Evolutionary conservation across 1,140 invertebrate genomes (phyloP), one percentile per base, ranked within the genome.

Genomic region (Maniola jurtina): DNA sequence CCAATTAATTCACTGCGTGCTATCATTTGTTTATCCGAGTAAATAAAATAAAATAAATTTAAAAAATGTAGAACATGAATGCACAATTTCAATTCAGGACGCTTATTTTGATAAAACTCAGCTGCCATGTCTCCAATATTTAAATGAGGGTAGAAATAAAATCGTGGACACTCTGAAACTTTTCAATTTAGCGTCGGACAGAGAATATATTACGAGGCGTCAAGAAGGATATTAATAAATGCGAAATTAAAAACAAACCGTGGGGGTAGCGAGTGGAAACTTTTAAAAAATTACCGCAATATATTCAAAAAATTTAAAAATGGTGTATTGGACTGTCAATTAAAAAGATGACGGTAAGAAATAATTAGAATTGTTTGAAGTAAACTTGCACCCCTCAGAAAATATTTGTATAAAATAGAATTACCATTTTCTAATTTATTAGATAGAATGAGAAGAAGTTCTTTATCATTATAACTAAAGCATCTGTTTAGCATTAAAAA

Each of bases 121-220:
- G 16, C 13, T 7, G 6, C 33, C 0, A 38, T 10, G 6, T 52
- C 13, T 50, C 59, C 14, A 47, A 48, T 61, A 61, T 61, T 61
- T 38, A 61, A 61, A 61, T 61, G 45, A 61, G 59, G 59, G 59
- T 61, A 61, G 42, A 60, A 60, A 60, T 60, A 47, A 60, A 60
- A 60, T 34, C 58, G 42, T 13, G 58, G 45, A 61, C 59, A 61
- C 42, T 61, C 59, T n/a, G 47, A 61, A 61, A 61, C 25, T 61
- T 61, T 61, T 61, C 38, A 61, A 61, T 61, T 48, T 61, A 61
- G 2, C 48, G 13, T 16, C 59, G 25, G 45, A 61, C 25, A 61
- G n/a, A 15, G 59, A 61, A 61, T 61, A 61, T 61, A 61, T 61
- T 48, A 61, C 47, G 45, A 25, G 25, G 9, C 59, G 40, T 61